A percentile compares a stretch with the other conserved stretches of the same genome.
Conservation (phyloP, 2,888 invertebrate genomes). For the Vanessa cardui region DNA sequence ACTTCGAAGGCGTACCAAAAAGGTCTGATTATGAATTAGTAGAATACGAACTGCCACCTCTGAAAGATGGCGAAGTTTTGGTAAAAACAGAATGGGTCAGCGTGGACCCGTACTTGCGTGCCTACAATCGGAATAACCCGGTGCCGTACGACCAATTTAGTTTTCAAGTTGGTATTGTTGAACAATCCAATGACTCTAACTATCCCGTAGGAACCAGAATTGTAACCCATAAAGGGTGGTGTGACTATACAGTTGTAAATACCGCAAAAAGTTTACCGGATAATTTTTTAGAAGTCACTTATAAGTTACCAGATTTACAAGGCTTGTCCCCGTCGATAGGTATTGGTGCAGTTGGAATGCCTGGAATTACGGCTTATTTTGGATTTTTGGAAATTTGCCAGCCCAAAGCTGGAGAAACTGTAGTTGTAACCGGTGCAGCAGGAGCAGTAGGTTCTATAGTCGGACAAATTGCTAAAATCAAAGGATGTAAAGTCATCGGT, state of each 20-base stretch:
- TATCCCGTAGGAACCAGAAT: conserved; percentile 84
- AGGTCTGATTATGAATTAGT: conserved; percentile 80
- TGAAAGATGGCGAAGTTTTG: conserved; percentile 80
- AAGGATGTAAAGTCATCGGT: conserved; percentile 85
- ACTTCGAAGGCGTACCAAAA: conserved; percentile 83
- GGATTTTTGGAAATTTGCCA: conserved; percentile 86
- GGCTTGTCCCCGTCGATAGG: conserved; percentile 78
- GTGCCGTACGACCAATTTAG: conserved; percentile 51
- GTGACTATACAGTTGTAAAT: conserved; percentile 68
- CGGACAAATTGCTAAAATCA: conserved; percentile 89
- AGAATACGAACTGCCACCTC: conserved; percentile 82
- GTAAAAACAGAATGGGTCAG: conserved; percentile 56
- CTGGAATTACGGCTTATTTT: conserved; percentile 88
- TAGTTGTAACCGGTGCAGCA: conserved; percentile 88
- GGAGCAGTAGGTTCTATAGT: conserved; percentile 89
- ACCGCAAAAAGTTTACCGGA: not conserved
- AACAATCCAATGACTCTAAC: conserved; percentile 82
- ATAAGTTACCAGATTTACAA: conserved; percentile 79
- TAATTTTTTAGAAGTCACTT: conserved; percentile 26
- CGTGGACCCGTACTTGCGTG: conserved; percentile 56
- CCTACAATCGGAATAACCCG: conserved; percentile 36
- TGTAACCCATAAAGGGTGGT: conserved; percentile 86
- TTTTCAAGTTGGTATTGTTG: conserved; percentile 64
- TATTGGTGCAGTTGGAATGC: conserved; percentile 84
- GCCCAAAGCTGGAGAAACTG: conserved; percentile 86